Base-by-base conservation (phyloP, 2,113 vertebrate species). In the Hyperoodon ampullatus region DNA sequence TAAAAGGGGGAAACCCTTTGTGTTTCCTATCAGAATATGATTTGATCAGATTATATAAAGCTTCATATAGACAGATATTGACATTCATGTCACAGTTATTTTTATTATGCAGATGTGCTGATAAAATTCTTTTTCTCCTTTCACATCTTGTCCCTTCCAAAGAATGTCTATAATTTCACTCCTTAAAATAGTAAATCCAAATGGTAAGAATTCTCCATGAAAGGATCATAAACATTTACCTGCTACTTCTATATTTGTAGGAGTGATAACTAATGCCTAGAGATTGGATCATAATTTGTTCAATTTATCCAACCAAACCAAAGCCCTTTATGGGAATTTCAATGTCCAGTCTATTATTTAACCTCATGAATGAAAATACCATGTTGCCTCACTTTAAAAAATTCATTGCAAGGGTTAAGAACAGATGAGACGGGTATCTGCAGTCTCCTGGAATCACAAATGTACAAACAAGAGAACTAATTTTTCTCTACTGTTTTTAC, bases 401-500 rank as follows among this genome's bases (percentile, higher is more conserved):
- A 95, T 55, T 97, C 55, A 42, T 66, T 39, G 26, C 39, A 94
- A 94, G 33, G 9, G 60, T 84, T 93, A 75, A 83, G 65, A 93
- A 89, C 30, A 97, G 53, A 94, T 86, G 61, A 97, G 44, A 86
- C 0, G 26, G 6, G 23, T 10, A 63, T 75, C 26, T 89, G 8
- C 26, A 71, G n/a, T 88, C 84, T 96, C 86, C 47, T 94, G 86
- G 6, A 97, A 94, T 97, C 82, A 87, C 77, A 97, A 93, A 86
- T 85, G 93, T 90, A 84, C 24, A 94, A 88, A 96, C 81, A 87
- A 92, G 84, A 96, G 15, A 94, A 87, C 2, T 33, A 75, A 97
- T 90, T 97, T 97, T 95, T 94, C 83, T 78, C 92, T 92, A 42
- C 1, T 88, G 28, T 92, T 75, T 97, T 97, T 95, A 85, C 83